These are phyloP conservation scores for Eurois occulta DNA, from an alignment of 2,888 invertebrate species.

Conservation along the genomic window DNA sequence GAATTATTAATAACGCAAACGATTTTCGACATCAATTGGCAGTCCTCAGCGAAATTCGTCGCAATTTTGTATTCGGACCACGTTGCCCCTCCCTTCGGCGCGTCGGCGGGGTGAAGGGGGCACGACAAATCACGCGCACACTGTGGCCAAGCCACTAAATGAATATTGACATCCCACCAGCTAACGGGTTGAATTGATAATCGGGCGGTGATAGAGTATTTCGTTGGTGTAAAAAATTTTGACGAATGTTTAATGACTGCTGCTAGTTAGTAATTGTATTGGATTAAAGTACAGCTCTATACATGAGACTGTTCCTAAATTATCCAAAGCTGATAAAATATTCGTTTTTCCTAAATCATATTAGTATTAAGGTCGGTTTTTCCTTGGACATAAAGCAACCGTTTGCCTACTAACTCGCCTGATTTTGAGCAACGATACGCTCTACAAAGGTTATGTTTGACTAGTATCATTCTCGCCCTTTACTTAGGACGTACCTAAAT, in stretches of 20 bases:
- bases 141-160: conserved; percentile 79
- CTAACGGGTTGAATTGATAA: conserved; percentile 88
- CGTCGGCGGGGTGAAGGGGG: conserved; percentile 65
- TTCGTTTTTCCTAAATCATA: no score
- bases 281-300: not conserved
- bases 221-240: conserved; percentile 58
- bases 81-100: conserved; percentile 68
- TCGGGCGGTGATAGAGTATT: conserved; percentile 68
- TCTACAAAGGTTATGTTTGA: no score
- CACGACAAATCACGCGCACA: conserved; percentile 85
- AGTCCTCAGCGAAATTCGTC: conserved; percentile 73
- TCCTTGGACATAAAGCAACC: no score
- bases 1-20: conserved; percentile 83
- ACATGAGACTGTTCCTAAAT: not conserved
- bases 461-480: no score
- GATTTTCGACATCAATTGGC: conserved; percentile 78
- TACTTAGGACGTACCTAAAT: no score
- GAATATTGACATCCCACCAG: conserved; percentile 89
- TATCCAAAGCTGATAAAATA: no score
- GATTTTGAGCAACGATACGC: no score
- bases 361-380: no score
- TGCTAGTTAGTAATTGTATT: not conserved
- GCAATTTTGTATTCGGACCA: conserved; percentile 81
- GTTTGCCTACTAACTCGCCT: no score
- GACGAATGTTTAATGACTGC: conserved; percentile 11